These are phyloP conservation scores for Sterna hirundo DNA, from an alignment of 2,113 vertebrate genomes.

Conservation along the genomic window DNA sequence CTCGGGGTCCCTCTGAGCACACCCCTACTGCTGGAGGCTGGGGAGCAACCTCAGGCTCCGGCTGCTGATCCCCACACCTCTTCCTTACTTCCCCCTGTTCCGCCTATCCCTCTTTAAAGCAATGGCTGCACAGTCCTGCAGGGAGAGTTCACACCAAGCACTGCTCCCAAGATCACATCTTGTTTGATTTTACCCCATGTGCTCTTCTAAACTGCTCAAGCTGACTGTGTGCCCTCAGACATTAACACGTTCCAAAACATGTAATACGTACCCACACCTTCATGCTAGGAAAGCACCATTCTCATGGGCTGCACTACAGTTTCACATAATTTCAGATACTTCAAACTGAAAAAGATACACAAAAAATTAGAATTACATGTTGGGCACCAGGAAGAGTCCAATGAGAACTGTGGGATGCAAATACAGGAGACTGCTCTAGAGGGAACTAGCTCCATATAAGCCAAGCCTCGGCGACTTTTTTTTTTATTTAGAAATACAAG, in stretches of 20 bases:
- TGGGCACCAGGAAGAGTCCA: neutral
- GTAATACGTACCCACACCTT: accelerated
- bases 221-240: neutral
- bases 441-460: neutral
- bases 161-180: neutral
- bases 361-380: neutral
- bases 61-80: neutral
- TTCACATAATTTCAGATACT: neutral
- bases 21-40: accelerated
- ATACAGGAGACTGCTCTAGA: neutral
- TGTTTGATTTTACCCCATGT: accelerated
- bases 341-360: neutral
- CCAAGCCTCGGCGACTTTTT: neutral
- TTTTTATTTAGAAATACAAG: neutral
- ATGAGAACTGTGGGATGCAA: neutral
- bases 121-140: neutral
- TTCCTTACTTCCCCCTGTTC: neutral
- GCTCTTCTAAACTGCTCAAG: neutral
- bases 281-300: neutral
- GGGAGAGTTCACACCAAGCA: neutral
- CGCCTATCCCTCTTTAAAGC: neutral
- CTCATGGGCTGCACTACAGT: neutral
- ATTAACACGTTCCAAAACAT: accelerated
- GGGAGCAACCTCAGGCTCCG: accelerated
- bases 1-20: accelerated